Evolutionary conservation across 2,797 vertebrate genomes (phyloP).

Genomic region (Percopsis omiscomaycus): DNA sequence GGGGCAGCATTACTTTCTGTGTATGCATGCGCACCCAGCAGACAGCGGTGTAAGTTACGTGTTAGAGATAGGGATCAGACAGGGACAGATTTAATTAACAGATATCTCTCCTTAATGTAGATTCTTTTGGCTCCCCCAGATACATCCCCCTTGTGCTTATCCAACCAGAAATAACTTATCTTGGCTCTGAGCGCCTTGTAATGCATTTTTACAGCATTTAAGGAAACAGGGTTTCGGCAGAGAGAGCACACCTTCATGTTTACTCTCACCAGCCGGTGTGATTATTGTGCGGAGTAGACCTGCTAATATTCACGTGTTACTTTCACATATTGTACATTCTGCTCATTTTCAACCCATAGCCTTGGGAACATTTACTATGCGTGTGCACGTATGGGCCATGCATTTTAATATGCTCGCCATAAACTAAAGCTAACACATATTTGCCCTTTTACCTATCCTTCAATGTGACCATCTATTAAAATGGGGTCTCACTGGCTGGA

Average conservation of each 20-base stretch:
- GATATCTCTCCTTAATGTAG: constrained; percentile 80
- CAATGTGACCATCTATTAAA: constrained; percentile 79
- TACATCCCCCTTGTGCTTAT: constrained; percentile 71
- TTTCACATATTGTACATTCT: constrained; percentile 26
- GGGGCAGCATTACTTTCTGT: constrained; percentile 3
- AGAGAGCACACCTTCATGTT: constrained; percentile 58
- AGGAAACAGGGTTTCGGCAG: constrained; percentile 56
- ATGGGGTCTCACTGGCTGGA: constrained; percentile 61
- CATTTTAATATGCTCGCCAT: constrained; percentile 60
- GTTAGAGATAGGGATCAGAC: constrained; percentile 76
- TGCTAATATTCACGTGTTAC: constrained; percentile 51
- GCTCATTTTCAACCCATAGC: neutral
- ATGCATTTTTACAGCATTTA: constrained; percentile 69
- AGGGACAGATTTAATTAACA: constrained; percentile 82
- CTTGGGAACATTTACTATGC: neutral
- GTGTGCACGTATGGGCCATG: constrained; percentile 9
- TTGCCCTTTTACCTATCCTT: constrained; percentile 75
- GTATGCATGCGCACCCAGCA: constrained; percentile 46
- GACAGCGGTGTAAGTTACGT: constrained; percentile 70
- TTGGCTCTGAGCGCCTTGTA: constrained; percentile 62
- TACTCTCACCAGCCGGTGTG: constrained; percentile 60
- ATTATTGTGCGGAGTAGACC: constrained; percentile 51
- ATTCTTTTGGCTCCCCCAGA: constrained; percentile 73
- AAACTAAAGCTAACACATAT: constrained; percentile 76
- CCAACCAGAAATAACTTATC: constrained; percentile 77